Evolutionary conservation across 2,113 vertebrate species (phyloP).

Genomic region (Trachemys scripta): DNA sequence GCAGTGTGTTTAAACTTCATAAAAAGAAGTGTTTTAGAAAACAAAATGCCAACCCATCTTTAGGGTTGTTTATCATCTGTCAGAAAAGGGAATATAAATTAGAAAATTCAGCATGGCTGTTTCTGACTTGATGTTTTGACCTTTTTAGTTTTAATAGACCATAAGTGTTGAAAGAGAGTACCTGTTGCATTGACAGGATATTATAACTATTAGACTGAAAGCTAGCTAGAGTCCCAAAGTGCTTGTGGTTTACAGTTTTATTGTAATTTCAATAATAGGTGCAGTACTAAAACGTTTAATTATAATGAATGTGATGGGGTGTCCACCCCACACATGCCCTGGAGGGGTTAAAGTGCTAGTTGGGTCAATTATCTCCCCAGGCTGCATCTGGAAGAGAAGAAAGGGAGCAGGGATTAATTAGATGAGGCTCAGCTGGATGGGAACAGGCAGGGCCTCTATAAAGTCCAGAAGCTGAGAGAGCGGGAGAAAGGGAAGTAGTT

Average conservation of each 20-base stretch:
- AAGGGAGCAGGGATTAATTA: not conserved
- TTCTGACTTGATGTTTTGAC: fast-evolving
- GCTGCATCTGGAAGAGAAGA: not conserved
- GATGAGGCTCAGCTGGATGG: not conserved
- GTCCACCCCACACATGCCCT: not conserved
- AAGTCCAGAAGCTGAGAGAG: not conserved
- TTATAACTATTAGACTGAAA: not conserved
- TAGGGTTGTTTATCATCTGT: not conserved
- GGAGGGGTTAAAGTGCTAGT: not conserved
- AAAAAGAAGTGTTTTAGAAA: not conserved
- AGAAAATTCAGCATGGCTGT: not conserved
- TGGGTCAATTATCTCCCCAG: not conserved
- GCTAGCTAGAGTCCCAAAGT: not conserved
- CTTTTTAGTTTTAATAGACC: not conserved
- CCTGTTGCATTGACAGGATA: not conserved
- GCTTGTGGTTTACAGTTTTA: not conserved
- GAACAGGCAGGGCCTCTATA: not conserved
- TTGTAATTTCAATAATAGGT: not conserved
- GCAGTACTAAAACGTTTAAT: not conserved
- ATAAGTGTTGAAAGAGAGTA: fast-evolving
- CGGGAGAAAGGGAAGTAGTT: not conserved
- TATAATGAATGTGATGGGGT: not conserved
- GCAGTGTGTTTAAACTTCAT: fast-evolving
- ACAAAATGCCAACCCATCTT: not conserved
- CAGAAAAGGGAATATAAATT: fast-evolving